Conservation (phyloP, 2,797 vertebrate species). For the Pteronotus mesoamericanus region DNA sequence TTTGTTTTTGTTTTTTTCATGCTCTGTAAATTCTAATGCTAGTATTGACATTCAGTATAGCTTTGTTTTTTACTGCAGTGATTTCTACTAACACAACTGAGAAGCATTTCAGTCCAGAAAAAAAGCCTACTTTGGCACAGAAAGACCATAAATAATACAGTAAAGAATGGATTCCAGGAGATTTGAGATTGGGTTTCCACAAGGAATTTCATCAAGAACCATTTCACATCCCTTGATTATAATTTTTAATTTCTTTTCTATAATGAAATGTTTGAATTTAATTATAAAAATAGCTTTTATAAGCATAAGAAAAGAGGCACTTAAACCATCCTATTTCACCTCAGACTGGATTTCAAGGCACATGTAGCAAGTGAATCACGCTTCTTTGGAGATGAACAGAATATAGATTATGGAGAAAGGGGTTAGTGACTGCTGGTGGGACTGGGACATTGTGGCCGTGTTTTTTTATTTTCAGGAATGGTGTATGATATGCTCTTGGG, state of each 20-base stretch:
- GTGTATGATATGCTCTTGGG: neutral
- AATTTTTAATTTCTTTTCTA: neutral
- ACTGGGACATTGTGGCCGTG: neutral
- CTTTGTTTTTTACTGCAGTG: neutral
- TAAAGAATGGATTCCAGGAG: neutral
- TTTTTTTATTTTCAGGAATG: slow-evolving; percentile 4
- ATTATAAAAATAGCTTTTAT: slow-evolving; percentile 14
- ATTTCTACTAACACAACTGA: neutral
- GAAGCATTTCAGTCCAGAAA: neutral
- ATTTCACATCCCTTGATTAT: neutral
- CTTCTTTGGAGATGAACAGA: neutral
- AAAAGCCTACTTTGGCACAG: neutral
- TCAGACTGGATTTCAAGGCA: neutral
- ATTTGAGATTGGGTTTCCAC: neutral
- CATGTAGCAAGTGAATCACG: neutral
- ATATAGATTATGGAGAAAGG: neutral
- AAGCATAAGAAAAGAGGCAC: neutral
- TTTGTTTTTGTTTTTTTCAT: neutral
- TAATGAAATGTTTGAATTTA: slow-evolving; percentile 29
- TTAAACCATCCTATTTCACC: neutral
- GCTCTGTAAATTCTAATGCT: neutral
- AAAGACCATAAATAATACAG: neutral
- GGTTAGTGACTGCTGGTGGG: neutral
- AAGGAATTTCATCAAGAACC: neutral
- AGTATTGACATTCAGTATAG: neutral